Conservation (phyloP, 2,797 vertebrate species). For the Aulostomus chinensis region DNA sequence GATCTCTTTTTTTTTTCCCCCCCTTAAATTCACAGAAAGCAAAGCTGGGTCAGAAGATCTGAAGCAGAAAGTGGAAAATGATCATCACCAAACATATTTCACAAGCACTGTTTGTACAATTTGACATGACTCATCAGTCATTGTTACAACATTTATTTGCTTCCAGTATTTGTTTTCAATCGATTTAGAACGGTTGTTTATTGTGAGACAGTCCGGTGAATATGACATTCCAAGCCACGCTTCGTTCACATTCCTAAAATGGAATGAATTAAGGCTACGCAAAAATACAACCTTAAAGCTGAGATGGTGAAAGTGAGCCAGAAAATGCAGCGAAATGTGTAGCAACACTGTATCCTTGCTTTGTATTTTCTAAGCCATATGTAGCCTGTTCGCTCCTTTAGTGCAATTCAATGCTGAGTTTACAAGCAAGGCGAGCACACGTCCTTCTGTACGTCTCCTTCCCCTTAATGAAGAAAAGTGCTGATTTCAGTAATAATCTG, state of each 20-base stretch:
- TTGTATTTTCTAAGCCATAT: conserved; percentile 37
- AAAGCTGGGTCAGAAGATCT: conserved; percentile 96
- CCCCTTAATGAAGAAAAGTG: conserved; percentile 32
- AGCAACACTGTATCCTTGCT: conserved; percentile 23
- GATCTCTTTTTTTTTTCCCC: conserved; percentile 44
- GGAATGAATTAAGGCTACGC: conserved; percentile 27
- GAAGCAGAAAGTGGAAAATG: conserved; percentile 69
- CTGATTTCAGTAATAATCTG: conserved; percentile 26
- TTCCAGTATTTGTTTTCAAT: conserved; percentile 55
- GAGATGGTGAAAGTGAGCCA: conserved; percentile 30
- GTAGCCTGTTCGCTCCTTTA: conserved; percentile 27
- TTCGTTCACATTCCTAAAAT: conserved; percentile 24
- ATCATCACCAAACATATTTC: conserved; percentile 49
- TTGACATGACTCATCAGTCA: conserved; percentile 47
- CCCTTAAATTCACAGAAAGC: conserved; percentile 89
- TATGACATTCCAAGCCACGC: conserved; percentile 12
- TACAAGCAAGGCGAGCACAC: conserved; percentile 8
- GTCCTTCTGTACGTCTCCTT: conserved; percentile 20
- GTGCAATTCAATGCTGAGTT: conserved; percentile 4
- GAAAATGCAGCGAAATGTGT: conserved; percentile 19
- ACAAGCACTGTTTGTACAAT: conserved; percentile 60
- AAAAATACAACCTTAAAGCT: conserved; percentile 26
- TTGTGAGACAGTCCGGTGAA: conserved; percentile 36
- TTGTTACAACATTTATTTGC: conserved; percentile 49
- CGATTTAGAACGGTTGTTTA: conserved; percentile 47